Evolutionary conservation across 2,797 vertebrate genomes (phyloP).

Genomic region (Adelosebastes latens): DNA sequence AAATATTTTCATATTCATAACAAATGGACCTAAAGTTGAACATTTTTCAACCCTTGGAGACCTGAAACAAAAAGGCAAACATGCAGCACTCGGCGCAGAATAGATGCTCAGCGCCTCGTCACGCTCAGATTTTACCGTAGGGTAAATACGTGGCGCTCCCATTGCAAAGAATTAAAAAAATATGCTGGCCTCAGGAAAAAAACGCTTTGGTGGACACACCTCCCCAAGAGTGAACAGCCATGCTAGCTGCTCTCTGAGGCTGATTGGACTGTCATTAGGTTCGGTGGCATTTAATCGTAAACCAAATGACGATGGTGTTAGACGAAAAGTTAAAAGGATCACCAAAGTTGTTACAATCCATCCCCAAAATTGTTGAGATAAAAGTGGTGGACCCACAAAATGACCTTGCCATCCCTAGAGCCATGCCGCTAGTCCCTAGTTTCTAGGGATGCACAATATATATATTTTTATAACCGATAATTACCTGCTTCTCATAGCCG

Average conservation of each 20-base stretch:
- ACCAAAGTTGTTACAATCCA: not conserved
- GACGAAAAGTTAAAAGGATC: not conserved
- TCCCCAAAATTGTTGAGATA: not conserved
- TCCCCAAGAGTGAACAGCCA: not conserved
- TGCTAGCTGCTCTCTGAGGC: not conserved
- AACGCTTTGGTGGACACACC: too few relatives aligned
- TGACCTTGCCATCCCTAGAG: not conserved
- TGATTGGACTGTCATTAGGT: not conserved
- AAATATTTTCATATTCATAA: not conserved
- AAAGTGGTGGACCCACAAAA: not conserved
- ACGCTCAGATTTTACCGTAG: too few relatives aligned
- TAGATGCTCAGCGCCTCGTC: too few relatives aligned
- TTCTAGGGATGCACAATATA: too few relatives aligned
- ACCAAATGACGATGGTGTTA: not conserved
- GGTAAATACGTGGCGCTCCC: too few relatives aligned
- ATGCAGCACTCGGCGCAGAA: too few relatives aligned
- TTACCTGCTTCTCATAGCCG: too few relatives aligned
- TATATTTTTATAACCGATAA: too few relatives aligned
- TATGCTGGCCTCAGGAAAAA: too few relatives aligned
- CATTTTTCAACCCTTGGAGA: too few relatives aligned
- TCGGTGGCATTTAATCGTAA: not conserved
- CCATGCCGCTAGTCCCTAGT: not conserved
- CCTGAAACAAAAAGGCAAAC: too few relatives aligned
- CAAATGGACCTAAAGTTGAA: not conserved
- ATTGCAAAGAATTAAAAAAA: too few relatives aligned